These are phyloP conservation scores for Brachionus asplanchnoidis DNA, from an alignment of 1,140 invertebrate genomes.

Conservation along the genomic window DNA sequence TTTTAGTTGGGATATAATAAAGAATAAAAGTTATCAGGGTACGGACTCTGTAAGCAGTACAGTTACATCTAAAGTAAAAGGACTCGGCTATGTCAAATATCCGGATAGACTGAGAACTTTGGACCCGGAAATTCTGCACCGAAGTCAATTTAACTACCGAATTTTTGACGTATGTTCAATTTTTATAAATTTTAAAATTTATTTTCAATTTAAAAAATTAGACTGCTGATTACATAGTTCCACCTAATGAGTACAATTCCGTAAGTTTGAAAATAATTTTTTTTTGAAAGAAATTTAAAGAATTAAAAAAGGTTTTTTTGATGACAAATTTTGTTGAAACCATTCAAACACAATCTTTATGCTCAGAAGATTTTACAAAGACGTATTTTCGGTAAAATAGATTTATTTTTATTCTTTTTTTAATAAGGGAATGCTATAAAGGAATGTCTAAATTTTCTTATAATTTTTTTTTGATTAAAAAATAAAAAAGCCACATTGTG, in stretches of 20 bases:
- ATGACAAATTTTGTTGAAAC: slow-evolving; percentile 62
- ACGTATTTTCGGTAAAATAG: background rate
- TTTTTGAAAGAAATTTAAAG: background rate
- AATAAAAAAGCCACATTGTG: too few relatives aligned
- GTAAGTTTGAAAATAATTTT: background rate
- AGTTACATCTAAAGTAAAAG: slow-evolving; percentile 62
- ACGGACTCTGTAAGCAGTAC: slow-evolving; percentile 57
- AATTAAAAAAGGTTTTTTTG: slow-evolving; percentile 58
- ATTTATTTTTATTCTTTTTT: too few relatives aligned
- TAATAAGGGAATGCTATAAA: too few relatives aligned
- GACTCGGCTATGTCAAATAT: slow-evolving; percentile 48
- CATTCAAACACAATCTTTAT: slow-evolving; percentile 55
- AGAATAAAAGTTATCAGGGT: slow-evolving; percentile 61
- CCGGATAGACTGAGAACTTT: background rate
- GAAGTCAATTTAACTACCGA: slow-evolving; percentile 44
- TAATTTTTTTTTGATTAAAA: too few relatives aligned
- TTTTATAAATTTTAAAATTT: background rate
- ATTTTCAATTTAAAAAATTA: slow-evolving; percentile 48
- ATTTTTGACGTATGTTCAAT: slow-evolving; percentile 26
- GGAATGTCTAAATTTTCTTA: too few relatives aligned
- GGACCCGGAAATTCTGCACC: slow-evolving; percentile 29
- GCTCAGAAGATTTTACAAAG: slow-evolving; percentile 55
- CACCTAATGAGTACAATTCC: slow-evolving; percentile 60
- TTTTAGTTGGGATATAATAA: slow-evolving; percentile 56
- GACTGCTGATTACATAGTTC: slow-evolving; percentile 60